phyloP scores from a whole-genome alignment of 2,888 invertebrate species.

The Malachius bipustulatus region DNA sequence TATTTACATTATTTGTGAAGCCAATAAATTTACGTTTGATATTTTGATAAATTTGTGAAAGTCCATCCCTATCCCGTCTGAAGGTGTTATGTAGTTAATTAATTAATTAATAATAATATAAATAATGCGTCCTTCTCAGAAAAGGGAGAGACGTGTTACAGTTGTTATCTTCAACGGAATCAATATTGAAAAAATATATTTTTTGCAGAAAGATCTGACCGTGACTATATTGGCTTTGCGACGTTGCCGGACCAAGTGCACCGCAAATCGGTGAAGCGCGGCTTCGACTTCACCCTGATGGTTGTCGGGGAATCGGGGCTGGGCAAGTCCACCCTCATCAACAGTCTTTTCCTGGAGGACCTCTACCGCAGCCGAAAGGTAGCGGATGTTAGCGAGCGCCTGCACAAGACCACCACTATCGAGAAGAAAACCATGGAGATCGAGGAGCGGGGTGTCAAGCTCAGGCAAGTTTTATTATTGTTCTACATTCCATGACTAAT shows the following conservation, averaged over 20 bases:
- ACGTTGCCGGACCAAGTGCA: conserved; percentile 93
- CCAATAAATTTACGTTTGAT: no score
- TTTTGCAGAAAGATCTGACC: conserved; percentile 36
- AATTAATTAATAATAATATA: no score
- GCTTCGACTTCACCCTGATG: conserved; percentile 94
- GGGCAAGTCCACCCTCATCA: conserved; percentile 90
- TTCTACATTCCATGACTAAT: no score
- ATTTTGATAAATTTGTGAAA: no score
- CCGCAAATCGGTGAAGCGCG: conserved; percentile 89
- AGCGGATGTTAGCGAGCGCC: conserved; percentile 48
- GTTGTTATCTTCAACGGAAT: conserved; percentile 3
- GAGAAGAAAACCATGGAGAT: conserved; percentile 86
- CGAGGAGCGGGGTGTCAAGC: conserved; percentile 83
- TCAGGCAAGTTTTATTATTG: no score
- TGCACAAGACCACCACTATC: conserved; percentile 59
- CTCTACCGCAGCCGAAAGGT: conserved; percentile 77
- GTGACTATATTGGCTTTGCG: conserved; percentile 88
- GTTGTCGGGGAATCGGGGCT: conserved; percentile 90
- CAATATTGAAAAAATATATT: no score
- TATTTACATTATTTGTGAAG: no score
- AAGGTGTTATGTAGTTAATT: no score
- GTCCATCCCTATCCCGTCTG: no score
- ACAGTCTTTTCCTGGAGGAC: conserved; percentile 87
- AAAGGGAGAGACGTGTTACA: no score
- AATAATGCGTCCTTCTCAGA: no score